A percentile compares a stretch with the other conserved stretches of the same genome.
Conservation (phyloP, 2,113 vertebrate species). For the Ptilonorhynchus violaceus region DNA sequence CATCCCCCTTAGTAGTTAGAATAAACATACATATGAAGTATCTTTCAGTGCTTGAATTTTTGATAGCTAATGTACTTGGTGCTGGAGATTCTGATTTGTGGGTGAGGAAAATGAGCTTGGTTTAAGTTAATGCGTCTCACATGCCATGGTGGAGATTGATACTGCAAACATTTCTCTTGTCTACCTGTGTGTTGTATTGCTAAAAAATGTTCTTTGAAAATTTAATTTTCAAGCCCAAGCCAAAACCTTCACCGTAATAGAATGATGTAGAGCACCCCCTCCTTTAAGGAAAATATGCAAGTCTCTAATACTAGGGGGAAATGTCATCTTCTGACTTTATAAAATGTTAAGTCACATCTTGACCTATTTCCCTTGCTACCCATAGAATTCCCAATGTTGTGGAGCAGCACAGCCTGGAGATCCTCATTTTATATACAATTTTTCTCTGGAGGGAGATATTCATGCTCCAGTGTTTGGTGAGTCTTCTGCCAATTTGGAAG, state of each 20-base stretch:
- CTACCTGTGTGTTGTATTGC: background rate
- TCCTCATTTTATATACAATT: background rate
- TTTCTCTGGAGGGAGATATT: background rate
- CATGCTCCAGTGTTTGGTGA: background rate
- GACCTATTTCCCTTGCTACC: background rate
- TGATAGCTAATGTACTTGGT: background rate
- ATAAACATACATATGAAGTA: background rate
- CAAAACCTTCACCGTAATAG: background rate
- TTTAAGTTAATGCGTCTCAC: background rate
- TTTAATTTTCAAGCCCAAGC: background rate
- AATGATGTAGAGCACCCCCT: rapidly evolving
- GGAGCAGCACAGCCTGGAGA: background rate
- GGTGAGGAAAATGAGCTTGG: background rate
- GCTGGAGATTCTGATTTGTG: background rate
- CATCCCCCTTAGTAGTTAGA: background rate
- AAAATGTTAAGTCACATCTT: background rate
- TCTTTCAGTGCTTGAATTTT: background rate
- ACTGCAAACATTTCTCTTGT: background rate
- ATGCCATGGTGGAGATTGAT: background rate
- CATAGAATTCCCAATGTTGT: background rate
- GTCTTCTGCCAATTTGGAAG: background rate
- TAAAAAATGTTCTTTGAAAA: background rate
- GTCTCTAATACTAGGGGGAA: background rate
- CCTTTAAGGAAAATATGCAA: background rate
- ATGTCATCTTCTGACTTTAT: background rate